Evolutionary conservation across 2,113 vertebrate genomes (phyloP).

Genomic region (Amblyornis subalaris): DNA sequence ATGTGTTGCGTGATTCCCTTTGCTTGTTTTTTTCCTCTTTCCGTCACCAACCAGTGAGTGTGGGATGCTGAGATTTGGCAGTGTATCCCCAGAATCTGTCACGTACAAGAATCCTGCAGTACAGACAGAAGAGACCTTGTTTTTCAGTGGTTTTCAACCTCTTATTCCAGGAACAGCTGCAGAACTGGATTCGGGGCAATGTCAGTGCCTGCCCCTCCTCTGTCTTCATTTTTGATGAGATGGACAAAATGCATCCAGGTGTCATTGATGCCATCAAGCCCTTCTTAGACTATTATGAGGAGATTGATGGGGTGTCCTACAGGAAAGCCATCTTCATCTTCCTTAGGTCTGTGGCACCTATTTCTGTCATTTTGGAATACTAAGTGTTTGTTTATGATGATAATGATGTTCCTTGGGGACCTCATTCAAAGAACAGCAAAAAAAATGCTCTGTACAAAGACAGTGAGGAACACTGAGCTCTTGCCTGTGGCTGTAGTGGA

Average conservation of each 20-base stretch:
- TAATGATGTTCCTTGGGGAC: not conserved
- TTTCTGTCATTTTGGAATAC: not conserved
- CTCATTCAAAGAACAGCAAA: not conserved
- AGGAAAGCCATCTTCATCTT: conserved; percentile 91
- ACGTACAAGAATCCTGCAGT: not conserved
- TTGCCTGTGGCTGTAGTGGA: not conserved
- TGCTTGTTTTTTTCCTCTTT: not conserved
- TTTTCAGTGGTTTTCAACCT: not conserved
- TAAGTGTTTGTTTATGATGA: not conserved
- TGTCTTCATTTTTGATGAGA: conserved; percentile 94
- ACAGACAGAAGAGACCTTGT: not conserved
- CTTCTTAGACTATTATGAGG: conserved; percentile 87
- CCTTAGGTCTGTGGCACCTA: conserved; percentile 80
- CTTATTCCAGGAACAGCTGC: conserved; percentile 79
- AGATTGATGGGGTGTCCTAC: conserved; percentile 86
- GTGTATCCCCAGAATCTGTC: not conserved
- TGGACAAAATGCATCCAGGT: conserved; percentile 92
- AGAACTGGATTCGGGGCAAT: conserved; percentile 88
- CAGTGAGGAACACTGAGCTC: not conserved
- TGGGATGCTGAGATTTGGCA: not conserved
- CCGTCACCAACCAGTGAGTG: not conserved
- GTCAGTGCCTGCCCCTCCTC: conserved; percentile 82
- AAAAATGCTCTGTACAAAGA: not conserved
- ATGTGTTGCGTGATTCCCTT: not conserved
- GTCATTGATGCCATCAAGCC: conserved; percentile 93